These are phyloP conservation scores for Pheosia tremula DNA, from an alignment of 2,888 invertebrate species.

Conservation along the genomic window DNA sequence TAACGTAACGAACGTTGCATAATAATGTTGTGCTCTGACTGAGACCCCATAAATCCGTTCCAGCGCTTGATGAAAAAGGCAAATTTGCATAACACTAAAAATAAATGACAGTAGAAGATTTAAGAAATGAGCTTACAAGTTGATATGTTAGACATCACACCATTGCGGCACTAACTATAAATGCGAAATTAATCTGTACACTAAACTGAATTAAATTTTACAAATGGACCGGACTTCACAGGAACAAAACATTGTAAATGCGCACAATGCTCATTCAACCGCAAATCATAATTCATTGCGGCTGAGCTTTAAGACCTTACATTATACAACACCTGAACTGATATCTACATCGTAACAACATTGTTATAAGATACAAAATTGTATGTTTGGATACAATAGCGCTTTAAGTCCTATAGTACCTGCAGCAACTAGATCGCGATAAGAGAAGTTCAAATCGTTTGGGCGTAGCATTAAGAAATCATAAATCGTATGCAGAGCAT, in stretches of 20 bases:
- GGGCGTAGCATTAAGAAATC: constrained; percentile 75
- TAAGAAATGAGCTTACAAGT: constrained; percentile 11
- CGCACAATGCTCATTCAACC: constrained; percentile 55
- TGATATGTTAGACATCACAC: constrained; percentile 12
- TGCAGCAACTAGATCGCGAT: constrained; percentile 47
- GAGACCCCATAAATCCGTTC: neutral
- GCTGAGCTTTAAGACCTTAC: constrained; percentile 38
- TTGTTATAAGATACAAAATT: constrained; percentile 27
- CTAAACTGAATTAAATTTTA: constrained; percentile 32
- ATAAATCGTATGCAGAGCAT: constrained; percentile 68
- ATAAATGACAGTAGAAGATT: neutral
- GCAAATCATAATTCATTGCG: constrained; percentile 55
- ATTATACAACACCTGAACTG: constrained; percentile 27
- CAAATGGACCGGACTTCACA: constrained; percentile 45
- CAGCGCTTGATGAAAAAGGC: neutral
- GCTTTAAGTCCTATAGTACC: constrained; percentile 40
- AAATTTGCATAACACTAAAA: neutral
- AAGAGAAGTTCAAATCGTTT: constrained; percentile 57
- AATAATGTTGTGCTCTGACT: too few relatives aligned
- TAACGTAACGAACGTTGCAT: too few relatives aligned
- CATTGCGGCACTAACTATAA: constrained; percentile 17
- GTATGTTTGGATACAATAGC: constrained; percentile 10
- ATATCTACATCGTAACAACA: constrained; percentile 24
- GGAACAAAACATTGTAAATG: constrained; percentile 50
- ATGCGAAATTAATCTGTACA: constrained; percentile 39